Evolutionary conservation across 2,888 invertebrate genomes (phyloP).

Genomic region (Lapara coniferarum): DNA sequence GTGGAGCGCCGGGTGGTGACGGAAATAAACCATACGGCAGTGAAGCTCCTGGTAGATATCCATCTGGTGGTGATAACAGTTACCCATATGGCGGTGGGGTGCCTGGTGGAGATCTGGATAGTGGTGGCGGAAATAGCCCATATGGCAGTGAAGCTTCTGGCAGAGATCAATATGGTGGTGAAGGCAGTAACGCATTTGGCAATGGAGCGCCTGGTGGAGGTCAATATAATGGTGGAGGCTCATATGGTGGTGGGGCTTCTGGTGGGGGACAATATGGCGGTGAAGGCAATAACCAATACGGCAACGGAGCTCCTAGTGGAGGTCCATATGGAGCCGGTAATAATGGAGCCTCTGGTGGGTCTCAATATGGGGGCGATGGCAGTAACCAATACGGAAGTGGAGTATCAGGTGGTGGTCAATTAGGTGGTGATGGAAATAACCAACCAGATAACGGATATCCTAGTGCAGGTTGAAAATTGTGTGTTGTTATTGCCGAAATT

Average conservation of each 20-base stretch:
- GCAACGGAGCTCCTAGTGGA: not conserved
- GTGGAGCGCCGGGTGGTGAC: not conserved
- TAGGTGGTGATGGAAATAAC: constrained; percentile 7
- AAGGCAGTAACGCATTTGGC: not conserved
- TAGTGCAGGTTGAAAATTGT: constrained; percentile 8
- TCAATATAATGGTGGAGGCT: not conserved
- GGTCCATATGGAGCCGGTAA: not conserved
- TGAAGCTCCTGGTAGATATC: not conserved
- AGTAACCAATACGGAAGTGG: constrained; percentile 1
- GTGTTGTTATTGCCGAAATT: not conserved
- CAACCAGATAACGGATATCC: constrained; percentile 4
- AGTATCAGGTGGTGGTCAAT: not conserved
- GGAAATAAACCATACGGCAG: not conserved
- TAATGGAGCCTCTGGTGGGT: constrained; percentile 1
- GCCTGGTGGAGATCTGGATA: not conserved
- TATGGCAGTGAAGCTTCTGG: not conserved
- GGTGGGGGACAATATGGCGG: not conserved
- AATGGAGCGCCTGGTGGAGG: not conserved
- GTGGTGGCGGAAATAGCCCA: not conserved
- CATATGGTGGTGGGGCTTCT: not conserved
- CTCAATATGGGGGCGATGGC: not conserved
- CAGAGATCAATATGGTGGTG: not conserved
- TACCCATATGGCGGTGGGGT: not conserved
- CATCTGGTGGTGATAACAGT: not conserved
- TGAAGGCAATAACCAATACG: not conserved